Evolutionary conservation across 2,797 vertebrate species (phyloP).

Genomic region (Halcyon chelicuti): DNA sequence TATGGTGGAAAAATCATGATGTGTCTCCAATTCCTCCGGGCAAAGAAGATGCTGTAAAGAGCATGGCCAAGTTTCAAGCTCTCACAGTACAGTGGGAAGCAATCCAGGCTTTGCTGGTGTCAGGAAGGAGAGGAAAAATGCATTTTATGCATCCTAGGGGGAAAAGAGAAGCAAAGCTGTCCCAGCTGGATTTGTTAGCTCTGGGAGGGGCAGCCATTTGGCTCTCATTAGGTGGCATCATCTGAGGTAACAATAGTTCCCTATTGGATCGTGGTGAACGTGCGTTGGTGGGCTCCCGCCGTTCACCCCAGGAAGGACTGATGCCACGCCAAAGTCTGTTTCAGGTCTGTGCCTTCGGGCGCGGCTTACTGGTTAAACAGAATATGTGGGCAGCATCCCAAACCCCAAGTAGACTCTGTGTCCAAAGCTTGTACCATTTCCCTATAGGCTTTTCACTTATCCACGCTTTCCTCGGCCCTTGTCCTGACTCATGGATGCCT

Average conservation of each 20-base stretch:
- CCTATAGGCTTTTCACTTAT: neutral
- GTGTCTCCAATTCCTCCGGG: neutral
- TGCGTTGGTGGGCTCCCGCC: neutral
- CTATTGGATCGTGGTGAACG: neutral
- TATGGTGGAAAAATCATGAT: neutral
- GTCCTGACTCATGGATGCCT: neutral
- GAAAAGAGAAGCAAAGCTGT: conserved; percentile 23
- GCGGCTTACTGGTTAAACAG: neutral
- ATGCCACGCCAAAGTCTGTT: neutral
- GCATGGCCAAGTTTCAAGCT: conserved; percentile 49
- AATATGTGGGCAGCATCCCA: neutral
- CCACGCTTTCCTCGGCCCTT: neutral
- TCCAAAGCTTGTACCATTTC: neutral
- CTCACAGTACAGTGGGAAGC: conserved; percentile 31
- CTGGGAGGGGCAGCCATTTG: conserved; percentile 1
- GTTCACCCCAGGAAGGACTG: neutral
- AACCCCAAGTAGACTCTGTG: neutral
- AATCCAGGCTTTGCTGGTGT: conserved; percentile 53
- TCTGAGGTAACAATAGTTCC: neutral
- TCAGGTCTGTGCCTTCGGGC: neutral
- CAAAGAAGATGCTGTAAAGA: conserved; percentile 44
- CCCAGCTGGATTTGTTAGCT: conserved; percentile 33
- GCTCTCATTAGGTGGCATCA: neutral
- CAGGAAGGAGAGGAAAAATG: conserved; percentile 24
- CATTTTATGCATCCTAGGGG: conserved; percentile 24